Base-by-base conservation (phyloP, 2,113 vertebrate genomes). In the Calyptomena viridis region DNA sequence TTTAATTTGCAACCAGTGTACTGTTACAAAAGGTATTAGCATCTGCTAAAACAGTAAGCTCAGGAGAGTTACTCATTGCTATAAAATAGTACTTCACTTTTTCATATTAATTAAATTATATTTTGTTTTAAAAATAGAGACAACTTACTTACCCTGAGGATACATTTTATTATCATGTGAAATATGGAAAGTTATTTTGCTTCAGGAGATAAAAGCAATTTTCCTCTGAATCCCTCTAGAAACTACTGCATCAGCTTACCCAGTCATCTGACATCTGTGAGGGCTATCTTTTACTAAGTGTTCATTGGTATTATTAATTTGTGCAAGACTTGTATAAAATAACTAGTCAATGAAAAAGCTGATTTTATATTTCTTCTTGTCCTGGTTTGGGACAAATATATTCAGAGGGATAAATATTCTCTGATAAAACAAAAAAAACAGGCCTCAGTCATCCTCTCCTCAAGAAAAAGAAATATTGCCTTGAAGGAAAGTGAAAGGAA, bases 151-250 rank as follows among this genome's bases (percentile, higher is more conserved):
- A 94, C 88, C 97, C 90, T 58, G 60, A 97, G 84, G 96, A 96
- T 86, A 91, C 7, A 84, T 95, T 97, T 96, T 96, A 96, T 95
- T 95, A 94, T 94, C 80, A 89, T 78, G 66, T 95, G 95, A 93
- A 97, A 96, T 97, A 97, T 71, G 30, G 59, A 95, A 95, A 91
- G 58, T 74, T 98, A 79, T 97, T 97, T 93, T 96, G 93, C 96
- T 97, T 96, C 90, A 88, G 95, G 91, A 97, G 35, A 92, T 97
- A 94, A 98, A 97, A 97, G 73, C 83, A 97, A 97, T 97, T 98
- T 94, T 98, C 95, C 95, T 97, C 84, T 85, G 42, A 97, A 87
- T 94, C 80, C 92, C 90, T 92, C 62, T 55, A 84, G 93, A 97
- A 98, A 94, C 49, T 66, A 78, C 64, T 87, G 27, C 63, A 96